A percentile compares a stretch with the other conserved stretches of the same genome.
phyloP scores from a whole-genome alignment of 1,140 invertebrate species.

The Drosophila arawakana region DNA sequence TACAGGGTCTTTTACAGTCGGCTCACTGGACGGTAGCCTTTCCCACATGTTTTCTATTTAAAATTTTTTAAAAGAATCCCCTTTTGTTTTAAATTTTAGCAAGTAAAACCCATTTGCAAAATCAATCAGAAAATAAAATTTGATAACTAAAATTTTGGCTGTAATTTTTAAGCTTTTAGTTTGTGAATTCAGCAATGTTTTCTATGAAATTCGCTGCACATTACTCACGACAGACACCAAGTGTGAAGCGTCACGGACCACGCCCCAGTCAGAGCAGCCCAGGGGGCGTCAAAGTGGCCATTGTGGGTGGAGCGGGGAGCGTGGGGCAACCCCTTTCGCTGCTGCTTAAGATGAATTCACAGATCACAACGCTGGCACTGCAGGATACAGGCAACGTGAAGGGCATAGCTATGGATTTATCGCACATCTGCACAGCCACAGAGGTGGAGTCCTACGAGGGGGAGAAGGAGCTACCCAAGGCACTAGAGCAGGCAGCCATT shows the following conservation, averaged over 20 bases:
- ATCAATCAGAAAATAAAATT: not conserved
- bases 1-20: too few species aligned
- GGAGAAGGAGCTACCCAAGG: not conserved
- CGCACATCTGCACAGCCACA: constrained; percentile 91
- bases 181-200: not conserved
- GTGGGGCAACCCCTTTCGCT: constrained; percentile 90
- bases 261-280: not conserved
- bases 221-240: not conserved
- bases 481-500: constrained; percentile 87
- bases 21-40: too few species aligned
- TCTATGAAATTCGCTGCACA: not conserved
- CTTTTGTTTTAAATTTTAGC: too few species aligned
- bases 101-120: too few species aligned
- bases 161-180: not conserved
- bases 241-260: not conserved
- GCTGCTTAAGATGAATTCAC: constrained; percentile 90
- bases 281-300: constrained; percentile 88
- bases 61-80: too few species aligned
- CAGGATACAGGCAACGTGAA: constrained; percentile 92
- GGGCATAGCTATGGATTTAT: constrained; percentile 94
- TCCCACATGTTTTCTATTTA: too few species aligned
- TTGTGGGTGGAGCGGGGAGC: constrained; percentile 93
- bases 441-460: constrained; percentile 90
- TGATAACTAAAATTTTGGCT: not conserved
- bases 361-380: constrained; percentile 89